Evolutionary conservation across 53 echinoderm and acorn worm genomes (phyloP).

Genomic region (Holothuria leucospilota): DNA sequence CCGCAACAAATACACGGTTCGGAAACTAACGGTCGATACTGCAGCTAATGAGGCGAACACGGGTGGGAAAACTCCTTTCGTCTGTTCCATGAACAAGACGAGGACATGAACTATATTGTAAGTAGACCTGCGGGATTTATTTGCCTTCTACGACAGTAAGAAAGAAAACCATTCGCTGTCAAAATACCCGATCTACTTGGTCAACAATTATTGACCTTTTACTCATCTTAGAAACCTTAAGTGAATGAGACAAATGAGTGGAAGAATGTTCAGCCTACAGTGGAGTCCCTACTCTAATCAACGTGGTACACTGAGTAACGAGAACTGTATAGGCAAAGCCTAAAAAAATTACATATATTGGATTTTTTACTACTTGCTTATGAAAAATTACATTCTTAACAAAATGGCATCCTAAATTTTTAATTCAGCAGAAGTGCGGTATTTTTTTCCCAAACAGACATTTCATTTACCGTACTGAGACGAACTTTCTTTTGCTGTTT

Average conservation of each 20-base stretch:
- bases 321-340: no score
- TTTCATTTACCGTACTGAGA: no score
- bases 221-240: not conserved
- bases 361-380: no score
- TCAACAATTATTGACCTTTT: slow-evolving; percentile 38
- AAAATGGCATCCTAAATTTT: no score
- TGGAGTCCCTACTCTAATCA: no score
- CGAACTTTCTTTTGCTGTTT: no score
- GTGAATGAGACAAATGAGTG: not conserved
- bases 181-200: slow-evolving; percentile 34
- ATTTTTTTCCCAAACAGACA: no score
- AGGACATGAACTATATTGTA: slow-evolving; percentile 32
- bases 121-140: slow-evolving; percentile 44
- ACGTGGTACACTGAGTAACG: no score
- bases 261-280: no score
- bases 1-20: slow-evolving; percentile 21
- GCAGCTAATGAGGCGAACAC: slow-evolving; percentile 41
- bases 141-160: slow-evolving; percentile 19
- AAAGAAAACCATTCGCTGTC: slow-evolving; percentile 42
- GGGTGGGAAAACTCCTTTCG: slow-evolving; percentile 9
- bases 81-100: not conserved
- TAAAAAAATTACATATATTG: no score
- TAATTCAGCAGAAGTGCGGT: no score
- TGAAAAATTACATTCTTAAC: no score
- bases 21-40: slow-evolving; percentile 26